phyloP scores from a whole-genome alignment of 1,140 invertebrate genomes.

The Lysiphlebus fabarum region DNA sequence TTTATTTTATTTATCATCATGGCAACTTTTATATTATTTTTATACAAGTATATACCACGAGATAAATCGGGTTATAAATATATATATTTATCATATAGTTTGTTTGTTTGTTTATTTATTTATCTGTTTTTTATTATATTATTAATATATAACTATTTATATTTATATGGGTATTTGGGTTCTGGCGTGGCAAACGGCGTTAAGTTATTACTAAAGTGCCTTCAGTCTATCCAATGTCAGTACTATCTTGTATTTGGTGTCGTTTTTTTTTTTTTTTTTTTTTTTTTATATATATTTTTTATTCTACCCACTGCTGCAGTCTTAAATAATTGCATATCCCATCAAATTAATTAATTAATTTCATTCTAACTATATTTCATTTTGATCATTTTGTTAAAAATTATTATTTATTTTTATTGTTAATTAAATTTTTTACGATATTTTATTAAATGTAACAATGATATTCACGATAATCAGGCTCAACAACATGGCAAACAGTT shows the following conservation, averaged over 20 bases:
- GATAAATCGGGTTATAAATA: neutral
- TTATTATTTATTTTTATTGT: neutral
- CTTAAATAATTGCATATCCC: slow-evolving; percentile 47
- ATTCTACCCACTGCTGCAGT: too few species aligned
- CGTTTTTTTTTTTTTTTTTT: slow-evolving; percentile 45
- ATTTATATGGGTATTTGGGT: slow-evolving; percentile 33
- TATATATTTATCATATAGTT: neutral
- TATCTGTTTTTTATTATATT: slow-evolving; percentile 7
- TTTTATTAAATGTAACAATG: slow-evolving; percentile 22
- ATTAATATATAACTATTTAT: slow-evolving; percentile 12
- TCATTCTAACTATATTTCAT: slow-evolving; percentile 4
- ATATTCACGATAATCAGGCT: slow-evolving; percentile 33
- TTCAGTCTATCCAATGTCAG: slow-evolving; percentile 58
- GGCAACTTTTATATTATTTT: neutral
- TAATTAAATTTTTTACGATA: slow-evolving; percentile 25
- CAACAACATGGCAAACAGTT: slow-evolving; percentile 51
- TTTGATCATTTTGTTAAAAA: slow-evolving; percentile 13
- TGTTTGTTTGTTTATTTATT: neutral
- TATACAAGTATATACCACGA: too few species aligned
- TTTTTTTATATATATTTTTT: too few species aligned
- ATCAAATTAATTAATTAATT: slow-evolving; percentile 22
- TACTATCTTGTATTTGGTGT: slow-evolving; percentile 59
- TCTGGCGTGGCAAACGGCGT: slow-evolving; percentile 45
- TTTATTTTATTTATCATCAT: neutral
- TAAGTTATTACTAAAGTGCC: slow-evolving; percentile 57